Evolutionary conservation across 92 coral and sea anemone genomes (phyloP), one percentile per base, ranked within the genome.

Genomic region (Bergia puertoricense): DNA sequence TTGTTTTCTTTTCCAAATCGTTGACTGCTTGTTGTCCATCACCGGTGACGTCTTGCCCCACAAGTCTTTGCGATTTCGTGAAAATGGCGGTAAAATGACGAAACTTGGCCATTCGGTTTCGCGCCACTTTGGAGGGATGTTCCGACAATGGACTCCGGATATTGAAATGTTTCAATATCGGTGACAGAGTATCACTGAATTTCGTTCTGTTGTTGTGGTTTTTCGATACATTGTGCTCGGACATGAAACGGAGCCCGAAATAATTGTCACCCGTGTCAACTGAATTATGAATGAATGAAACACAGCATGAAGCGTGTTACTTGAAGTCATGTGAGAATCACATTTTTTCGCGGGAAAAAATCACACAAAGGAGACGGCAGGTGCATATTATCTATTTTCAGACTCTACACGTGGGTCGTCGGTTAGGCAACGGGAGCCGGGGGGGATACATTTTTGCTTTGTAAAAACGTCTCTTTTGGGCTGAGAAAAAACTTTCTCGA

Each of bases 1-100:
- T 79, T 79, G 83, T 79, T 79, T 50, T 79, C 30, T 45, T 22
- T 77, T 18, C 54, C 11, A 18, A 50, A 3, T 79, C 48, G 54
- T 43, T 13, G 37, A 45, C 8, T 45, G 36, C 59, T 8, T 22
- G 38, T 43, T 13, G 36, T 45, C 50, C 81, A 16, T 44, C 50
- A 77, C 81, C 1, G 23, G 68, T 79, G 37, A 8, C 18, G 42
- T 30, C 22, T 48, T 42, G 13, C 45, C 59, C 85, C 72, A 80
- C 51, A 80, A 79, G 69, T 18, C 83, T 11, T 79, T 79, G 83
- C 83, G 83, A 62, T 62, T 57, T 16, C 81, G 57, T 68, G 39
- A 39, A 30, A 80, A 80, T 37, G 85, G 73, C 85, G 85, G 71
- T 23, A 80, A 80, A 30, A 46, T 62, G 69, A 22, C 23, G 69